Conservation (phyloP, 2,797 vertebrate genomes). For the Channa striata region DNA sequence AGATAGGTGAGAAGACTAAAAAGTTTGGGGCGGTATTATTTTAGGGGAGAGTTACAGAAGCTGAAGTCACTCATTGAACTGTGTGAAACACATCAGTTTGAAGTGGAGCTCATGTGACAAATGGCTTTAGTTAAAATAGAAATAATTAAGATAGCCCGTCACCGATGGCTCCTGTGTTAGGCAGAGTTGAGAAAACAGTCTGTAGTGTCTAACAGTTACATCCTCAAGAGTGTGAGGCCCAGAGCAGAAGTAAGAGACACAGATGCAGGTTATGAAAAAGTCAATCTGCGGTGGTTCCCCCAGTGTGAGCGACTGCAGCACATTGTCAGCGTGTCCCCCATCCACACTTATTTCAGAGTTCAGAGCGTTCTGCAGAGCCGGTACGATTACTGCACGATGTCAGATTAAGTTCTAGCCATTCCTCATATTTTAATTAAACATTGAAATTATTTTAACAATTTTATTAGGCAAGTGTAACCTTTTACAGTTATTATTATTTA, state of each 20-base stretch:
- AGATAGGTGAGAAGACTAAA: neutral
- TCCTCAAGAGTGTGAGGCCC: neutral
- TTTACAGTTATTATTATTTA: too few relatives aligned
- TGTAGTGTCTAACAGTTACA: conserved; percentile 9
- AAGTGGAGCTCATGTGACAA: neutral
- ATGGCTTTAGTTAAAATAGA: neutral
- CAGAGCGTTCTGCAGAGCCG: too few relatives aligned
- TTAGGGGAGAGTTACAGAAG: neutral
- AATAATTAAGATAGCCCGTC: neutral
- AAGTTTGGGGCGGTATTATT: too few relatives aligned
- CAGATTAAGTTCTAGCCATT: too few relatives aligned
- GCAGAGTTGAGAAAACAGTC: neutral
- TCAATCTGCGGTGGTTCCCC: conserved; percentile 20
- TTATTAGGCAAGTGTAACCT: too few relatives aligned
- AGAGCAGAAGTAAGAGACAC: conserved; percentile 20
- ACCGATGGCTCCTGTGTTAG: neutral
- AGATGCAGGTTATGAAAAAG: conserved; percentile 21
- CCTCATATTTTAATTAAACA: too few relatives aligned
- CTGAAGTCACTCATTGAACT: neutral
- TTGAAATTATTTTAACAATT: neutral
- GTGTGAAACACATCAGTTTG: neutral
- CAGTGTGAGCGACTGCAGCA: conserved; percentile 10
- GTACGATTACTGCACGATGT: neutral
- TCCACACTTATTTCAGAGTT: too few relatives aligned
- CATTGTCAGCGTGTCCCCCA: neutral